These are phyloP conservation scores for Ennomos erosarius DNA, from an alignment of 2,888 invertebrate species.

Conservation along the genomic window DNA sequence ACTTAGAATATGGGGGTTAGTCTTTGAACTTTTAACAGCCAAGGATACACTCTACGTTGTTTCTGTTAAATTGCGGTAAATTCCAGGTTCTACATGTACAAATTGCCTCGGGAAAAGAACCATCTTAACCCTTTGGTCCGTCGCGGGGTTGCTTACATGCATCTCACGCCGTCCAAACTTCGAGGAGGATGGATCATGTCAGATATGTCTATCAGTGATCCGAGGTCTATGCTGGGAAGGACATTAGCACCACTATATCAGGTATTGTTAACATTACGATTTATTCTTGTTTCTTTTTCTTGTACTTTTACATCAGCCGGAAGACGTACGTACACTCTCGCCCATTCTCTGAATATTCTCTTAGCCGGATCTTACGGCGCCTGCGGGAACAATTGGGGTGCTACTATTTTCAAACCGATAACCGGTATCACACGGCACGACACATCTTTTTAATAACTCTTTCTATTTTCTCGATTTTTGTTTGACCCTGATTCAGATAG, in stretches of 20 bases:
- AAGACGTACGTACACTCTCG: too few relatives aligned
- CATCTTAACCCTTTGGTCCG: conserved; percentile 81
- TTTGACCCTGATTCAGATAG: too few relatives aligned
- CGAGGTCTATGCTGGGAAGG: conserved; percentile 87
- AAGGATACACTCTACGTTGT: too few relatives aligned
- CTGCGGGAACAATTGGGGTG: too few relatives aligned
- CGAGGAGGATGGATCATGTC: conserved; percentile 89
- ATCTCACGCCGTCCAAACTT: conserved; percentile 86
- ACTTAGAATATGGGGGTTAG: too few relatives aligned
- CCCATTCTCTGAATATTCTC: too few relatives aligned
- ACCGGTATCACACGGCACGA: too few relatives aligned
- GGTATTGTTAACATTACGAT: conserved; percentile 46
- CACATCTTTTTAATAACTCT: too few relatives aligned
- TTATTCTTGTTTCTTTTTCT: conserved; percentile 1
- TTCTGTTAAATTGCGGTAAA: conserved; percentile 70
- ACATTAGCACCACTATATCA: conserved; percentile 87
- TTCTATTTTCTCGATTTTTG: too few relatives aligned
- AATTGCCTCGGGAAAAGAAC: conserved; percentile 88
- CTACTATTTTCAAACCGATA: too few relatives aligned
- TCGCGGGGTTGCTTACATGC: conserved; percentile 89
- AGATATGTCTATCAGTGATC: conserved; percentile 84
- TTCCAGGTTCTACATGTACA: conserved; percentile 93
- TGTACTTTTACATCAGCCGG: not conserved
- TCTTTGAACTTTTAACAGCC: too few relatives aligned
- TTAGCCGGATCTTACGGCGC: too few relatives aligned